Percentiles rank a stretch among this genome's conserved stretches.
phyloP scores from a whole-genome alignment of 1,140 invertebrate species.

The Diachasma alloeum region DNA sequence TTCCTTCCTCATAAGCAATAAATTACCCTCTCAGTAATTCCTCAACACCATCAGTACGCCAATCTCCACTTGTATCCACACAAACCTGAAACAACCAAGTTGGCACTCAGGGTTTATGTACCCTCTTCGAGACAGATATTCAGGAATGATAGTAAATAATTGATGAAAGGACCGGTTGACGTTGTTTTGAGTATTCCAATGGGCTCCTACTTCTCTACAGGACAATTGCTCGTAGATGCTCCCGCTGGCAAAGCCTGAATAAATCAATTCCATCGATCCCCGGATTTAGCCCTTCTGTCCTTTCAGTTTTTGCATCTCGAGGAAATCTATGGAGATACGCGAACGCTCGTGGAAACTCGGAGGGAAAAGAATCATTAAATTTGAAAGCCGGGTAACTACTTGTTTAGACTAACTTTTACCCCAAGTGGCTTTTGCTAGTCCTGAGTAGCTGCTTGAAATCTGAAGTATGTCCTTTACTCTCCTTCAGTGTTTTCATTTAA shows the following conservation, averaged over 20 bases:
- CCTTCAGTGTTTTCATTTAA: neutral
- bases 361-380: neutral
- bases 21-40: neutral
- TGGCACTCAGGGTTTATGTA: neutral
- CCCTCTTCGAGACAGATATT: neutral
- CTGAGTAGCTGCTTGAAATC: neutral
- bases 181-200: slow-evolving; percentile 16
- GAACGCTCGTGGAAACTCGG: neutral
- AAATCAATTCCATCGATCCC: slow-evolving; percentile 22
- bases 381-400: neutral
- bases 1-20: neutral
- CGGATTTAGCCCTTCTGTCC: slow-evolving; percentile 9
- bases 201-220: neutral
- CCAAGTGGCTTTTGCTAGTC: neutral
- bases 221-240: neutral
- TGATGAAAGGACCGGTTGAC: slow-evolving; percentile 41
- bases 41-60: neutral
- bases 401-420: neutral
- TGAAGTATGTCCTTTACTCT: neutral
- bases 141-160: slow-evolving; percentile 40
- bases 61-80: neutral
- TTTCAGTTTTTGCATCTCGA: neutral
- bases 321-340: neutral
- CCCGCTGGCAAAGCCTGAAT: slow-evolving; percentile 8
- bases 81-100: neutral